Conservation (phyloP, 2,888 invertebrate species). For the Ornithoptera alexandrae region DNA sequence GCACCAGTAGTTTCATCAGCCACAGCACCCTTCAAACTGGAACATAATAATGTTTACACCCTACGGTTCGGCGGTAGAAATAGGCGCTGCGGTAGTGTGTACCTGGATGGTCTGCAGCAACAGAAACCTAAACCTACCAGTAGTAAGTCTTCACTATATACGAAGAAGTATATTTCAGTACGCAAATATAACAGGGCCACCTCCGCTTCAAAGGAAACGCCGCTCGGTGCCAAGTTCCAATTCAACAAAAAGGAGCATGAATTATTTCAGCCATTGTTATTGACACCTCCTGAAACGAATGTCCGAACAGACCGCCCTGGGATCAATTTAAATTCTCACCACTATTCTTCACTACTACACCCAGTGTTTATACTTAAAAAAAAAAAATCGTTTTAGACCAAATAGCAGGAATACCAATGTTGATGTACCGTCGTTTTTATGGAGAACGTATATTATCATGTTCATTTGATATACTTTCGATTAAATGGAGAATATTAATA, state of each 20-base stretch:
- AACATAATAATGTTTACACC: too few relatives aligned
- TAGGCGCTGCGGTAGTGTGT: too few relatives aligned
- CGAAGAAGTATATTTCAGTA: background rate
- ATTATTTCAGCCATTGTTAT: constrained; percentile 7
- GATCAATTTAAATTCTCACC: constrained; percentile 18
- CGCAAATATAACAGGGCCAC: background rate
- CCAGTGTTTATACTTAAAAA: background rate
- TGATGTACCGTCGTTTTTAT: background rate
- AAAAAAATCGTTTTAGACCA: background rate
- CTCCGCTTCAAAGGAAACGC: background rate
- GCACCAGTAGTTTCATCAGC: too few relatives aligned
- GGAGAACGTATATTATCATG: too few relatives aligned
- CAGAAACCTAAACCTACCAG: too few relatives aligned
- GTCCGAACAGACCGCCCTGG: background rate
- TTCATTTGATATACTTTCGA: too few relatives aligned
- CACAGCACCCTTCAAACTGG: too few relatives aligned
- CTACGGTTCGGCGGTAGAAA: too few relatives aligned
- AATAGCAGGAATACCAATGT: background rate
- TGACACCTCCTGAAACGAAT: constrained; percentile 6
- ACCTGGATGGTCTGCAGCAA: too few relatives aligned
- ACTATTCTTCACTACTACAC: constrained; percentile 5
- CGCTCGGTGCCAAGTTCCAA: background rate
- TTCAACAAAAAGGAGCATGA: constrained; percentile 4
- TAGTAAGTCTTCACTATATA: too few relatives aligned
- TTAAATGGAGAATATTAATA: too few relatives aligned